A percentile compares a stretch with the other conserved stretches of the same genome.
phyloP scores from a whole-genome alignment of 2,797 vertebrate species.

The Mus caroli region DNA sequence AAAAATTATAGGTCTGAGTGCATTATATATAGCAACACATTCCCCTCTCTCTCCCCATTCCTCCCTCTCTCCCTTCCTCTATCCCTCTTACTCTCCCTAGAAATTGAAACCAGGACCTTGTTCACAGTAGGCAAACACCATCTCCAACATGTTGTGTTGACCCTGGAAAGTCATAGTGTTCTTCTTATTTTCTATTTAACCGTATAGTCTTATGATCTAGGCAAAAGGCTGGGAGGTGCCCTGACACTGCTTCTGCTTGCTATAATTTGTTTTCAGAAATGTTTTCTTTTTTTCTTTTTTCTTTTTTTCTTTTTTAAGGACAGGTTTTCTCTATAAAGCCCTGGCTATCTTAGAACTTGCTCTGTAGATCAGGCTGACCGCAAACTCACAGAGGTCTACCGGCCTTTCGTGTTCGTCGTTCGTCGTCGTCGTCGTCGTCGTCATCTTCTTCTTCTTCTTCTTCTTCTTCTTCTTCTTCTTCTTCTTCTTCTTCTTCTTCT shows the following conservation, averaged over 20 bases:
- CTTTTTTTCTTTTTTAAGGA: background rate
- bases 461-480: too few species aligned
- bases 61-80: too few species aligned
- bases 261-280: background rate
- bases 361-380: background rate
- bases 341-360: background rate
- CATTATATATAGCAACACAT: background rate
- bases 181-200: background rate
- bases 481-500: too few species aligned
- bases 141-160: too few species aligned
- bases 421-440: too few species aligned
- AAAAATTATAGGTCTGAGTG: constrained; percentile 61
- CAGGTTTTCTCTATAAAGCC: background rate
- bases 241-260: background rate
- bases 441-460: too few species aligned
- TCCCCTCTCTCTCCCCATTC: fast-evolving
- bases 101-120: background rate
- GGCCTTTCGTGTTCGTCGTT: too few species aligned
- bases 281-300: background rate
- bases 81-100: background rate
- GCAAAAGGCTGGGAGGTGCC: background rate
- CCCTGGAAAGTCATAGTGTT: background rate
- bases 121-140: background rate
- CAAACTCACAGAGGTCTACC: background rate
- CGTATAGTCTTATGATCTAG: background rate